Percentiles rank a stretch among this genome's conserved stretches.
Evolutionary conservation across 1,140 invertebrate genomes (phyloP).

Genomic region (Drosophila fuyamai): DNA sequence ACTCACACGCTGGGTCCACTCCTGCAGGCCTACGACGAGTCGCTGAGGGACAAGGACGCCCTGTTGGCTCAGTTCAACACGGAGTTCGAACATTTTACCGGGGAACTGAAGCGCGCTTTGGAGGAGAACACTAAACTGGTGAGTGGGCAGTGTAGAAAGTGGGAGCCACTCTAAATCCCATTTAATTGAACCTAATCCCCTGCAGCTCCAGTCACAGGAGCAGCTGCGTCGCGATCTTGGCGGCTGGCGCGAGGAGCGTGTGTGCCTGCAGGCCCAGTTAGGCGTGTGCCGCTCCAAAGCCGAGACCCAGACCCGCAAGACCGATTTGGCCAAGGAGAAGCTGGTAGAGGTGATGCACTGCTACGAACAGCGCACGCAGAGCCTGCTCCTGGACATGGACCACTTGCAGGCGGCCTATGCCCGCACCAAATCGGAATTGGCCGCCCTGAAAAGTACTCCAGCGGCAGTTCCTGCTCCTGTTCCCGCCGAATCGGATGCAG

Average conservation of each 20-base stretch:
- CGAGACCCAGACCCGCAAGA: constrained; percentile 84
- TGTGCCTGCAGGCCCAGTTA: constrained; percentile 76
- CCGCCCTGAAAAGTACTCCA: constrained; percentile 85
- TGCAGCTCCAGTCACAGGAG: constrained; percentile 86
- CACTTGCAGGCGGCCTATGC: constrained; percentile 86
- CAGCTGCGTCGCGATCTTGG: constrained; percentile 86
- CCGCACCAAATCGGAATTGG: constrained; percentile 86
- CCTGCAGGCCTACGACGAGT: constrained; percentile 89
- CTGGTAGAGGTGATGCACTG: constrained; percentile 87
- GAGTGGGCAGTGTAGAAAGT: background rate
- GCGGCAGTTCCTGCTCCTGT: constrained; percentile 72
- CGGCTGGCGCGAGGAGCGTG: constrained; percentile 78
- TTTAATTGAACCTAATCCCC: background rate
- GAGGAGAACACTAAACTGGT: constrained; percentile 87
- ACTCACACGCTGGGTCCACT: constrained; percentile 86
- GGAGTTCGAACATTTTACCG: constrained; percentile 87
- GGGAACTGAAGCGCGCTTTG: constrained; percentile 87
- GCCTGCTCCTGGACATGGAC: constrained; percentile 87
- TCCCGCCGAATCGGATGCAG: constrained; percentile 86
- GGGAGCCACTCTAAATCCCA: too few relatives aligned
- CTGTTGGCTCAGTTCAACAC: constrained; percentile 87
- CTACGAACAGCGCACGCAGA: constrained; percentile 87
- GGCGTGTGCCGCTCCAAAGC: constrained; percentile 78
- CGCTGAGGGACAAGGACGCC: constrained; percentile 88
- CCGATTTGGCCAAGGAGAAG: constrained; percentile 86